phyloP scores from a whole-genome alignment of 2,888 invertebrate species.

The Eilema depressum region DNA sequence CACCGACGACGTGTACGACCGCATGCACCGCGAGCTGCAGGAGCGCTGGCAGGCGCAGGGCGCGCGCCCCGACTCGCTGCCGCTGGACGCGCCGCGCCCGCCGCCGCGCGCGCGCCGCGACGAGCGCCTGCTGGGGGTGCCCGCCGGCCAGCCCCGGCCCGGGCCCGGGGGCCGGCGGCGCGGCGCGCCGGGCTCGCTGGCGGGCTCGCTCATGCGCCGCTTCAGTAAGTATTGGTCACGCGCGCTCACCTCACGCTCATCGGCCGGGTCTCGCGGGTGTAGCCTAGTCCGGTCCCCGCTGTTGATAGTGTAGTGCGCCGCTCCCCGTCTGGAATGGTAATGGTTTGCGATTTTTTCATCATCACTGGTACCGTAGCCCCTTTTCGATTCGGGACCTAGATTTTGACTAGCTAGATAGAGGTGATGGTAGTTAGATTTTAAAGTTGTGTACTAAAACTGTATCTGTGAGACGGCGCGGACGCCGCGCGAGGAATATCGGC shows the following conservation, averaged over 20 bases:
- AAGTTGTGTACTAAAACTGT: constrained; percentile 48
- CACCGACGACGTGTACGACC: constrained; percentile 71
- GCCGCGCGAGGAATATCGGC: constrained; percentile 9
- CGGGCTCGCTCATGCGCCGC: constrained; percentile 93
- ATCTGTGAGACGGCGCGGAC: constrained; percentile 21
- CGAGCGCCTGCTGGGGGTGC: constrained; percentile 91
- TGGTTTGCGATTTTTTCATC: constrained; percentile 73
- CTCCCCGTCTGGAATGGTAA: constrained; percentile 79
- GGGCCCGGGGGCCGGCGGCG: too few relatives aligned
- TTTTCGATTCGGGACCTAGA: constrained; percentile 61
- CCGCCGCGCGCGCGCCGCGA: constrained; percentile 85
- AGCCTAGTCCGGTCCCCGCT: constrained; percentile 65
- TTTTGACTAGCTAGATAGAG: constrained; percentile 75
- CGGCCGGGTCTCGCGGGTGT: constrained; percentile 60
- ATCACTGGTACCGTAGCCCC: constrained; percentile 71
- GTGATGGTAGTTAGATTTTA: constrained; percentile 78
- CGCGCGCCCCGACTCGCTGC: constrained; percentile 45
- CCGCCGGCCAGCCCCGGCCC: constrained; percentile 86
- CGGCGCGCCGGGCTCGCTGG: constrained; percentile 83
- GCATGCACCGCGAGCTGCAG: constrained; percentile 81
- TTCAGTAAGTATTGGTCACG: constrained; percentile 92
- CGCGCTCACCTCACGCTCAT: constrained; percentile 46
- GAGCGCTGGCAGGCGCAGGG: constrained; percentile 75
- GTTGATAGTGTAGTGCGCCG: constrained; percentile 73
- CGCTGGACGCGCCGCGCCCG: constrained; percentile 78